Percentiles rank a stretch among this genome's conserved stretches.
Conservation (phyloP, 1,140 invertebrate species). For the Archegozetes longisetosus region DNA sequence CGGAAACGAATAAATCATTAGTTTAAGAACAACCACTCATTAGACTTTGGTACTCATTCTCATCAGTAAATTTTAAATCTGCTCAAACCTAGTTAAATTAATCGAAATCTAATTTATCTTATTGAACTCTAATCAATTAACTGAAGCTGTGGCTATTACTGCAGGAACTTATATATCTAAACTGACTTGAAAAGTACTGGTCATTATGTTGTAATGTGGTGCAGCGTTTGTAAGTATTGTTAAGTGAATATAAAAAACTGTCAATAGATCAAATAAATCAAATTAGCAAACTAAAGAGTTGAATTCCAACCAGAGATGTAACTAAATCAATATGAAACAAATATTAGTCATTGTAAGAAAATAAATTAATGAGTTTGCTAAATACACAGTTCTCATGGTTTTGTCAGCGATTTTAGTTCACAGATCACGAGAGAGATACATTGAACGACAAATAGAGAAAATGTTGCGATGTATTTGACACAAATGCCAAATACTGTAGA, state of each 20-base stretch:
- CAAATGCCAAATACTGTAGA: conserved; percentile 36
- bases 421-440: conserved; percentile 54
- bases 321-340: too few species aligned
- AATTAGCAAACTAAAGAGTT: conserved; percentile 38
- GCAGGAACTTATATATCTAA: conserved; percentile 43
- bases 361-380: too few species aligned
- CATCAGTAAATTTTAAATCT: too few species aligned
- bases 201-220: conserved; percentile 86
- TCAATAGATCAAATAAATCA: conserved; percentile 52
- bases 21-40: conserved; percentile 18
- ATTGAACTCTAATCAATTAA: too few species aligned
- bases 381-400: conserved; percentile 21
- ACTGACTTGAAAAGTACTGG: conserved; percentile 90
- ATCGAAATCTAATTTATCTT: too few species aligned
- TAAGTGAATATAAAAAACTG: conserved; percentile 79
- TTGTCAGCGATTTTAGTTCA: conserved; percentile 42
- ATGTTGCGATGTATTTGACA: conserved; percentile 78
- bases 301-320: conserved; percentile 11
- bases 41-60: too few species aligned
- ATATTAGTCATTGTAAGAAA: too few species aligned
- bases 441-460: conserved; percentile 53
- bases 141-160: too few species aligned
- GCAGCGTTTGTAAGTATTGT: conserved; percentile 69
- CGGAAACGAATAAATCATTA: conserved; percentile 57
- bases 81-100: too few species aligned